Percentiles rank a stretch among this genome's conserved stretches.
phyloP scores from a whole-genome alignment of 2,797 vertebrate species.

The Mormyrops boulengeri region DNA sequence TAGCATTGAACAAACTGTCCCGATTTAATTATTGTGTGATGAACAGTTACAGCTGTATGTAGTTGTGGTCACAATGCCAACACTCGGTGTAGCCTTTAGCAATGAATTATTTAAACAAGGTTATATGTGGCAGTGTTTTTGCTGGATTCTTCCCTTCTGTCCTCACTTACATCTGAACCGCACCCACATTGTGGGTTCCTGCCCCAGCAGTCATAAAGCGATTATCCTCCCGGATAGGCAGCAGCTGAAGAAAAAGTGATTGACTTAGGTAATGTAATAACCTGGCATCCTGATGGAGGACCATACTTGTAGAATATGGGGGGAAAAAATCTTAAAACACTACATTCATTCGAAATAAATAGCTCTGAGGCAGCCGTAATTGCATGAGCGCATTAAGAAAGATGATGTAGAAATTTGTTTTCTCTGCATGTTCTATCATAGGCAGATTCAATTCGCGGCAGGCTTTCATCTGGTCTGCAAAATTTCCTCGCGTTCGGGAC shows the following conservation, averaged over 20 bases:
- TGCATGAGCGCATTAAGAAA: not conserved
- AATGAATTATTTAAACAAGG: not conserved
- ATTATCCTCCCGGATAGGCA: not conserved
- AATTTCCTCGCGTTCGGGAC: not conserved
- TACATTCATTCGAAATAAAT: not conserved
- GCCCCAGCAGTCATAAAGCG: not conserved
- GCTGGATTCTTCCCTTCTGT: not conserved
- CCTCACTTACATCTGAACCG: not conserved
- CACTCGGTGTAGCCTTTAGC: not conserved
- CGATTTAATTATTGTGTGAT: not conserved
- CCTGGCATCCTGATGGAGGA: not conserved
- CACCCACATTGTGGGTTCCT: not conserved
- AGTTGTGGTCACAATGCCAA: not conserved
- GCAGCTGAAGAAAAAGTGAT: not conserved
- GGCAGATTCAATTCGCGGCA: not conserved
- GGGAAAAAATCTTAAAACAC: not conserved
- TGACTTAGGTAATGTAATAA: not conserved
- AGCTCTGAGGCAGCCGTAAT: not conserved
- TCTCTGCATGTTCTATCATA: not conserved
- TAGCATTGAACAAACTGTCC: not conserved
- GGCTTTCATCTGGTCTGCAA: not conserved
- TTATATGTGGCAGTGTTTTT: not conserved
- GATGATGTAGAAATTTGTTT: constrained; percentile 14
- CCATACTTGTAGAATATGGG: not conserved
- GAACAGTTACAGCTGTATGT: not conserved